Evolutionary conservation across 2,888 invertebrate genomes (phyloP).

Genomic region (Pyralis farinalis): DNA sequence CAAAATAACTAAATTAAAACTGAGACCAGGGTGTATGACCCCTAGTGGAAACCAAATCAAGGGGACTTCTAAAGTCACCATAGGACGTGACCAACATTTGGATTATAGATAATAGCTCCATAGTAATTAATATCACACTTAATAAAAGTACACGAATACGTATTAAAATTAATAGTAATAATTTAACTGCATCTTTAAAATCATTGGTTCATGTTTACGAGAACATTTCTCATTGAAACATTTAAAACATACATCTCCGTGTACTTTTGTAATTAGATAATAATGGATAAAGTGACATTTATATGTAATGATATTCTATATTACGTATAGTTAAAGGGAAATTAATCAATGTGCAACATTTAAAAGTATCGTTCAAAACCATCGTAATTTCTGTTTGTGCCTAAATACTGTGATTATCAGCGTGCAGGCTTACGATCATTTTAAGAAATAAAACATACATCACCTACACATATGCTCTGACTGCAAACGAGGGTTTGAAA

Average conservation of each 20-base stretch:
- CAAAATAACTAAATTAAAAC: constrained; percentile 37
- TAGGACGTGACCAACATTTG: constrained; percentile 83
- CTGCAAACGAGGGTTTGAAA: too few relatives aligned
- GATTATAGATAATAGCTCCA: constrained; percentile 20
- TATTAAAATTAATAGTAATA: background rate
- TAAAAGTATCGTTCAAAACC: too few relatives aligned
- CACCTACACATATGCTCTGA: too few relatives aligned
- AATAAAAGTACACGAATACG: constrained; percentile 18
- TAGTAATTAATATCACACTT: constrained; percentile 13
- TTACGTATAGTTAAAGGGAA: background rate
- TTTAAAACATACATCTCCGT: background rate
- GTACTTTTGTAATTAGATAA: background rate
- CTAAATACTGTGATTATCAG: too few relatives aligned
- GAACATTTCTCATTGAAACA: too few relatives aligned
- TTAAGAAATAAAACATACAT: too few relatives aligned
- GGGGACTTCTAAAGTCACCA: constrained; percentile 83
- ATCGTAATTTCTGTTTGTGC: too few relatives aligned
- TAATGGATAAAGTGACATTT: background rate
- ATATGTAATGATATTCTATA: background rate
- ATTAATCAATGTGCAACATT: too few relatives aligned
- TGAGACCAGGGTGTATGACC: constrained; percentile 82
- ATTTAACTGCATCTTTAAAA: too few relatives aligned
- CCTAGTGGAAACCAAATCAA: constrained; percentile 91
- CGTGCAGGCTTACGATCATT: too few relatives aligned
- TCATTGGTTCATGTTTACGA: too few relatives aligned